phyloP scores from a whole-genome alignment of 2,797 vertebrate species.

The Gymnothorax reevesii region DNA sequence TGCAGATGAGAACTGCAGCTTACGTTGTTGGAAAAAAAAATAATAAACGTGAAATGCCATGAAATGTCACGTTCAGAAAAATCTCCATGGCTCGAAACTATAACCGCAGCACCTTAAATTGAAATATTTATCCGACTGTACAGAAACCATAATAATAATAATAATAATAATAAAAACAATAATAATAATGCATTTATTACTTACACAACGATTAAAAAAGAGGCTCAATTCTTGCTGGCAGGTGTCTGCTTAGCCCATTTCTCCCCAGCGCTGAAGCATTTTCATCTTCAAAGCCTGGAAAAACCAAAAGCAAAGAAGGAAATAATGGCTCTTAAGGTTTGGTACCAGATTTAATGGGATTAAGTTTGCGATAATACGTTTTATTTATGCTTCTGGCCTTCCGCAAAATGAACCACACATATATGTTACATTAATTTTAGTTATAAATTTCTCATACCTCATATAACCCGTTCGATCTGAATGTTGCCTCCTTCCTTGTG shows the following conservation, averaged over 20 bases:
- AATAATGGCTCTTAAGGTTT: conserved; percentile 1
- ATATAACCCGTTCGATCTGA: conserved; percentile 23
- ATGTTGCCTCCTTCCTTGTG: conserved; percentile 36
- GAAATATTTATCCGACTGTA: neutral
- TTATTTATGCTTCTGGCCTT: too few relatives aligned
- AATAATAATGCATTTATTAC: conserved; percentile 22
- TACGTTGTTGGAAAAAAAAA: neutral
- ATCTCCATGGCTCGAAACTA: neutral
- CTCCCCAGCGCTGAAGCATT: conserved; percentile 35
- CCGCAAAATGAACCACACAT: too few relatives aligned
- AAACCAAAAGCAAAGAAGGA: conserved; percentile 27
- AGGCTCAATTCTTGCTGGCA: conserved; percentile 39
- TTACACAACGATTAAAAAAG: conserved; percentile 31
- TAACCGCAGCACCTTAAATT: neutral
- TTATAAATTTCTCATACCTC: conserved; percentile 30
- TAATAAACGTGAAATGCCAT: conserved; percentile 2
- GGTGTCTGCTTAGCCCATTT: conserved; percentile 46
- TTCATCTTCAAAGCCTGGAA: conserved; percentile 33
- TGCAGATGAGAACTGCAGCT: conserved; percentile 22
- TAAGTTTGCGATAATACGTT: neutral
- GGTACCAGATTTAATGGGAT: neutral
- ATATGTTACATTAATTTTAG: neutral
- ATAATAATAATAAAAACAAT: conserved; percentile 21
- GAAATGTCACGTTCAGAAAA: neutral
- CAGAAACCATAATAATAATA: neutral